Conservation (phyloP, 2,113 vertebrate species). For the sheep (Ovis aries) region DNA sequence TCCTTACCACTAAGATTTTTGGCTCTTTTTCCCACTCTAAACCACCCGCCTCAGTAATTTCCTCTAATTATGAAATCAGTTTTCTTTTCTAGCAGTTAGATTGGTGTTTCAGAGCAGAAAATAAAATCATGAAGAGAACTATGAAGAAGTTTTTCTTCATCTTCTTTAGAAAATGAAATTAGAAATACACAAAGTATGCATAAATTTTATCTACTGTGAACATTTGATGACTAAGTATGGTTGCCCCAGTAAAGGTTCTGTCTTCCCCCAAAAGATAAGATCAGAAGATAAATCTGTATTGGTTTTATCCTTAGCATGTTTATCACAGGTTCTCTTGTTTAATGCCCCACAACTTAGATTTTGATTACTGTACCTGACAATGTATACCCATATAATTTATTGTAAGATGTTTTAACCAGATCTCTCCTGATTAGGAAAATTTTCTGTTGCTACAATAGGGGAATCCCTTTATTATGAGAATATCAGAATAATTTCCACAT, state of each 20-base stretch:
- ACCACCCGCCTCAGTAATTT: background rate
- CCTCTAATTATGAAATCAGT: background rate
- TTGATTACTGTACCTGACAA: background rate
- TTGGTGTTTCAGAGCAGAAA: background rate
- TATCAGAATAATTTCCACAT: background rate
- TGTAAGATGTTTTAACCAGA: background rate
- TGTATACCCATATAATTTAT: background rate
- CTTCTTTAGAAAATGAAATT: background rate
- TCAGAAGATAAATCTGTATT: background rate
- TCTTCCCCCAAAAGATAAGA: background rate
- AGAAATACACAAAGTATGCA: background rate
- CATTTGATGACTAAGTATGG: background rate
- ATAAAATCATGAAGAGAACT: background rate
- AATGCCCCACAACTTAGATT: background rate
- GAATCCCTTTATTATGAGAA: background rate
- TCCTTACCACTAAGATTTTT: background rate
- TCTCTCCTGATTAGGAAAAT: background rate
- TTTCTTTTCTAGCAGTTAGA: background rate
- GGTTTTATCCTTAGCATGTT: background rate
- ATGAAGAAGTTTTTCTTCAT: background rate
- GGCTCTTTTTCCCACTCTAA: background rate
- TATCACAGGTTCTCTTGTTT: background rate
- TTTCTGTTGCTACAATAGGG: background rate
- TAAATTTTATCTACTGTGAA: background rate
- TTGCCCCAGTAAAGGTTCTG: background rate